Base-by-base conservation (phyloP, 2,113 vertebrate species). In the Phalacrocorax aristotelis region DNA sequence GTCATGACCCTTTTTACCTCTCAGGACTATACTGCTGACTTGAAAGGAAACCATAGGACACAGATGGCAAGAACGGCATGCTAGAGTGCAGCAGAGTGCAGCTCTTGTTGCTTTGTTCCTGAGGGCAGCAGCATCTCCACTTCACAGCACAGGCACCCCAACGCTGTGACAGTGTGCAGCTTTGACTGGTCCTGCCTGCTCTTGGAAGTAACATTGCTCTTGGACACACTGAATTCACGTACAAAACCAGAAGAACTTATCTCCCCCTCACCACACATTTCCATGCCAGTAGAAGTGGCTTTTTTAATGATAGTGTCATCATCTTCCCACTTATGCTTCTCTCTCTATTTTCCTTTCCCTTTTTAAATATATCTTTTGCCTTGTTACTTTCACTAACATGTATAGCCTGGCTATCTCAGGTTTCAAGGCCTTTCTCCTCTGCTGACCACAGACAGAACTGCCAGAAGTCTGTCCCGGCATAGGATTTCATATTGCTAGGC, bases 131-230 rank as follows among this genome's bases (percentile, higher is more conserved):
- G 46, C 66, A 55, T 54, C 78, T 79, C 79, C 11, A 6, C 57
- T 82, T 79, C 90, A 34, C 8, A 78, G 57, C 48, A 36, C 36
- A 84, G 79, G 46, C 27, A 49, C 14, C 72, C 29, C 34, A 70
- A 2, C 0, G 1, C 34, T 65, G 34, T 21, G 48, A 30, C 0
- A 0, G 4, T 12, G 72, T 44, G 40, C 34, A 69, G 70, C 61
- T 80, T 82, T 69, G 19, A 20, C 70, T 49, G 11, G n/a, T 78
- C 34, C 46, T 11, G 82, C 57, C 49, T 29, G 26, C 72, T 55
- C 46, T 42, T 49, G 30, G 58, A 80, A 58, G 32, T 27, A 49
- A 42, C 6, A 18, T 22, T 77, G 30, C n/a, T 80, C 71, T 65
- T 74, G 58, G 44, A 64, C 61, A 26, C 7, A 13, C 9, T 10